Evolutionary conservation across 2,797 vertebrate species (phyloP), one percentile per base, ranked within the genome.

Genomic region (Sparidentex hasta): DNA sequence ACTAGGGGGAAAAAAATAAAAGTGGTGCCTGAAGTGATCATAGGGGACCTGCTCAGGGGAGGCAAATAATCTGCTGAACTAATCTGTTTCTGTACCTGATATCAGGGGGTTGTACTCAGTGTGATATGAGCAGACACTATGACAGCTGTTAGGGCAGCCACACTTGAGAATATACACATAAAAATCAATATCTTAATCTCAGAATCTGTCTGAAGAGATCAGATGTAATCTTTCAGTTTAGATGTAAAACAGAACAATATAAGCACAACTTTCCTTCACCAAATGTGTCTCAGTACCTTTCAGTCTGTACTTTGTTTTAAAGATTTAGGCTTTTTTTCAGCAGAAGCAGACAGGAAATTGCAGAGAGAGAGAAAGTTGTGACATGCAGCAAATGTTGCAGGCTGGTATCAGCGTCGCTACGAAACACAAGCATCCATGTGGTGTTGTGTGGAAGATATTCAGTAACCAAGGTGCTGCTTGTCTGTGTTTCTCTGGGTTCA

Each of bases 61-160:
- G 76, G 51, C 27, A 71, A 75, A 78, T 84, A 78, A 91, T 89
- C 67, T 83, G 66, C 69, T 76, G 67, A 86, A 87, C 69, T 79
- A 78, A 91, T 87, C 69, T 13, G 8, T 73, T 84, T 76, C 62
- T 81, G 29, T 78, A 72, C 71, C 64, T 71, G 76, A 87, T 82
- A 65, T 51, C 65, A 67, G n/a, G 43, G 55, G 68, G 52, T 23
- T 59, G 69, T 41, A 66, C 65, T 77, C 33, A 83, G 81, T 80
- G 80, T 82, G 74, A 87, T 55, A 29, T 64, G 79, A 88, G 71
- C 71, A 83, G 76, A 81, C 76, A 81, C 51, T 54, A 50, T 71
- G 43, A 68, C 7, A 59, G 67, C 9, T 43, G 59, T 70, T 75
- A 65, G 57, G 47, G 51, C 7, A 47, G 65, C 4, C 33, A 54